phyloP scores from a whole-genome alignment of 1,140 invertebrate genomes.

The Steinernema feltiae region DNA sequence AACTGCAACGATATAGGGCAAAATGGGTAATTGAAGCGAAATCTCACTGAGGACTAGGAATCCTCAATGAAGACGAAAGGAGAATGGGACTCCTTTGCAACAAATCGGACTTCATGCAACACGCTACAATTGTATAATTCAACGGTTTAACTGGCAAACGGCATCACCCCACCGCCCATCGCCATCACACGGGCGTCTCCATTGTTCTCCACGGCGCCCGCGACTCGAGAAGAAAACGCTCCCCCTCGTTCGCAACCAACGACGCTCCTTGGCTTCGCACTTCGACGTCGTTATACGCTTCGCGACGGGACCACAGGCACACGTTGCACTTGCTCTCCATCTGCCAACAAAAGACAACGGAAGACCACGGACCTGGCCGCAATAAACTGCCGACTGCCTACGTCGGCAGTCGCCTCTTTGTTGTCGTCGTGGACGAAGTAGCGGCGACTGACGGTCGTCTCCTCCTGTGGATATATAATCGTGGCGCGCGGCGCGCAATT shows the following conservation, averaged over 20 bases:
- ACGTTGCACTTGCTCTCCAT: too few relatives aligned
- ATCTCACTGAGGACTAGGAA: not conserved
- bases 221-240: too few relatives aligned
- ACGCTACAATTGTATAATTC: not conserved
- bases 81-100: too few relatives aligned
- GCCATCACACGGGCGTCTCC: too few relatives aligned
- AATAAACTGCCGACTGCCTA: not conserved
- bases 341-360: too few relatives aligned
- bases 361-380: too few relatives aligned
- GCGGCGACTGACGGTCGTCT: too few relatives aligned
- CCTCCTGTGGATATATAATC: too few relatives aligned
- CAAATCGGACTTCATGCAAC: not conserved
- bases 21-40: not conserved
- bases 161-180: not conserved
- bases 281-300: not conserved
- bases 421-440: not conserved
- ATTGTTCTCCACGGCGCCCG: too few relatives aligned
- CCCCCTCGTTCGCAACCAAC: not conserved
- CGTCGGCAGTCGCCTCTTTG: not conserved
- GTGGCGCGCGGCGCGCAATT: too few relatives aligned
- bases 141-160: not conserved
- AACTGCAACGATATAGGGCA: not conserved
- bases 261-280: too few relatives aligned
- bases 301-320: conserved; percentile 4
- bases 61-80: too few relatives aligned